Evolutionary conservation across 2,797 vertebrate species (phyloP).

Genomic region (Hoplostethus atlanticus): DNA sequence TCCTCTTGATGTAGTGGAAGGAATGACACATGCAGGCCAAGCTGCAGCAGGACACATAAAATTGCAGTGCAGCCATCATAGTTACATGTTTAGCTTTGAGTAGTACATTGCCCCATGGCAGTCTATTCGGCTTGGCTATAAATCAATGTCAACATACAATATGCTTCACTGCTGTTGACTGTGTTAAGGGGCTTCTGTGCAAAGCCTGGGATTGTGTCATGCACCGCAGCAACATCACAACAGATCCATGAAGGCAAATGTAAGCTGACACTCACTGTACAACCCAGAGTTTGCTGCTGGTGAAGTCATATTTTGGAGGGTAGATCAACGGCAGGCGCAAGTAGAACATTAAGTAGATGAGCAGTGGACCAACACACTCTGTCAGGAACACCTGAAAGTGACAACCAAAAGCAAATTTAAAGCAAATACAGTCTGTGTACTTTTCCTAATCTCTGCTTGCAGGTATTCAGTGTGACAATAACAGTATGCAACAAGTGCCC

Average conservation of each 20-base stretch:
- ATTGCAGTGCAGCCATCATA: background rate
- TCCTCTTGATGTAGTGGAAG: conserved; percentile 93
- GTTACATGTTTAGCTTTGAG: conserved; percentile 38
- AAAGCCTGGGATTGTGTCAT: conserved; percentile 41
- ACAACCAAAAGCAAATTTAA: conserved; percentile 18
- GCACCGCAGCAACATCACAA: conserved; percentile 2
- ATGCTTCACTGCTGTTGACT: conserved; percentile 30
- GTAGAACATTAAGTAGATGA: conserved; percentile 96
- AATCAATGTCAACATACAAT: conserved; percentile 46
- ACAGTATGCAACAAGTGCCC: conserved; percentile 31
- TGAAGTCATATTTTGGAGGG: conserved; percentile 92
- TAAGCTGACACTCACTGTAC: conserved; percentile 91
- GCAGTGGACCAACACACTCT: conserved; percentile 90
- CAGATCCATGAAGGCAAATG: conserved; percentile 27
- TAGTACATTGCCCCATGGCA: conserved; percentile 32
- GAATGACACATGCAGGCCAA: conserved; percentile 93
- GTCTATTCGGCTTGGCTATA: conserved; percentile 45
- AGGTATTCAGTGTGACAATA: conserved; percentile 20
- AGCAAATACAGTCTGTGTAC: conserved; percentile 11
- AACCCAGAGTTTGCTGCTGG: conserved; percentile 90
- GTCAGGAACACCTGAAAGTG: conserved; percentile 89
- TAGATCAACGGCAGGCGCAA: conserved; percentile 95
- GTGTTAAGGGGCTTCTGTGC: conserved; percentile 31
- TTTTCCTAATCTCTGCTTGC: conserved; percentile 15
- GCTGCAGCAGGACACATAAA: conserved; percentile 72